phyloP scores from a whole-genome alignment of 2,888 invertebrate species.

The Cosmia pyralina region DNA sequence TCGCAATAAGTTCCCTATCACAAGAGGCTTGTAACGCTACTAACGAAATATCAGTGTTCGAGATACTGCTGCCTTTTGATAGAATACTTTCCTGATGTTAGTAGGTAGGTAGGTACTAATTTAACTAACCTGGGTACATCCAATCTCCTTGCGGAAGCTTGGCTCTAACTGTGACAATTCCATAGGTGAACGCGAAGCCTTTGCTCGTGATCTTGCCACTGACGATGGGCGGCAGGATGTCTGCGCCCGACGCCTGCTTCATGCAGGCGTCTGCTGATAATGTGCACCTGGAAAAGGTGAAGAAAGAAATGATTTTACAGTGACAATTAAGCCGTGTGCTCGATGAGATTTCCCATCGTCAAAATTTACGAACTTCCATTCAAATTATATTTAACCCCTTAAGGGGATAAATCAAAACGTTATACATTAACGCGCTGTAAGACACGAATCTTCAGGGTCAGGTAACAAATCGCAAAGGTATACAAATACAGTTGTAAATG shows the following conservation, averaged over 20 bases:
- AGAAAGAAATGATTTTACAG: neutral
- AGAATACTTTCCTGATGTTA: too few species aligned
- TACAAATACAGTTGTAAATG: too few species aligned
- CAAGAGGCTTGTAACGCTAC: too few species aligned
- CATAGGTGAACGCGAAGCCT: constrained; percentile 92
- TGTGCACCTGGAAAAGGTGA: constrained; percentile 72
- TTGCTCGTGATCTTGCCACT: constrained; percentile 92
- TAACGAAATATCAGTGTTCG: too few species aligned
- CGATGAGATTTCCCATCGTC: neutral
- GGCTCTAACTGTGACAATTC: constrained; percentile 92
- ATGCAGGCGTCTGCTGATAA: constrained; percentile 79
- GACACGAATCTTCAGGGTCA: too few species aligned
- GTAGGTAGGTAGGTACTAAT: neutral
- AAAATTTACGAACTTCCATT: neutral
- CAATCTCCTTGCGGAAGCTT: constrained; percentile 94
- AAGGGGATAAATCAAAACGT: neutral
- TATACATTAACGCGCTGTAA: too few species aligned
- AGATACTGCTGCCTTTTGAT: too few species aligned
- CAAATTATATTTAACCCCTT: neutral
- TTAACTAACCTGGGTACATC: constrained; percentile 86
- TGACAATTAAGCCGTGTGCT: neutral
- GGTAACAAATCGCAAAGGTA: too few species aligned
- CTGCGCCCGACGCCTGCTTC: constrained; percentile 82
- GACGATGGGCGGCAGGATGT: constrained; percentile 92
- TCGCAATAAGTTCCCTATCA: too few species aligned